Evolutionary conservation across 2,888 invertebrate species (phyloP), one percentile per base, ranked within the genome.

Genomic region (Bimastos eiseni): DNA sequence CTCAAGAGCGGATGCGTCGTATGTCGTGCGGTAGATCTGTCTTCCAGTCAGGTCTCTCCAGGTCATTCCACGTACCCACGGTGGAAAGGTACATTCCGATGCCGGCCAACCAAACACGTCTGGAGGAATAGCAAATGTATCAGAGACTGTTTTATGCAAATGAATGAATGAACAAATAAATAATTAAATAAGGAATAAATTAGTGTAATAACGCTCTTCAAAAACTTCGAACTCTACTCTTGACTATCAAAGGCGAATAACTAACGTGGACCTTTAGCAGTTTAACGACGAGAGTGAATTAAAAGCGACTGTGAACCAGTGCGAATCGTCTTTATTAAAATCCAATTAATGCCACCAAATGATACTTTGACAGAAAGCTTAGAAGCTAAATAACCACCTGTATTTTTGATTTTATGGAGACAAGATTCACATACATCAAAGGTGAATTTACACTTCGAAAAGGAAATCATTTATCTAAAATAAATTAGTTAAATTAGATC

Each of bases 31-130:
- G 91, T 91, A 92, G 83, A 91, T 34, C 49, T 92, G 90, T 11
- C 37, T 41, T 34, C 92, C 92, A 30, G 91, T 89, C 55, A 92
- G 89, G 83, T 92, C 92, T 41, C 92, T 49, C 92, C 92, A 92
- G 33, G 86, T 86, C 33, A 83, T 88, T 21, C 91, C 86, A 13
- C 90, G 89, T n/a, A 92, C 55, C 92, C 92, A 92, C 34, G 90
- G 33, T 30, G 92, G 92, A 83, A 90, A 92, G 44, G 44, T 36
- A 83, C 92, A 91, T 21, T 89, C 36, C 13, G 92, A 90, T 33
- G 88, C 41, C 1, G 91, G 90, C 92, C 92, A 92, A 15, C 91
- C 91, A 89, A 91, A 92, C 30, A 92, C 91, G 89, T 92, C 92
- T 92, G 92, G 19, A 89, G 44, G 33, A 37, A 86, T 86, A 17